Conservation (phyloP, 1,140 invertebrate genomes). For the Pogonomyrmex californicus region DNA sequence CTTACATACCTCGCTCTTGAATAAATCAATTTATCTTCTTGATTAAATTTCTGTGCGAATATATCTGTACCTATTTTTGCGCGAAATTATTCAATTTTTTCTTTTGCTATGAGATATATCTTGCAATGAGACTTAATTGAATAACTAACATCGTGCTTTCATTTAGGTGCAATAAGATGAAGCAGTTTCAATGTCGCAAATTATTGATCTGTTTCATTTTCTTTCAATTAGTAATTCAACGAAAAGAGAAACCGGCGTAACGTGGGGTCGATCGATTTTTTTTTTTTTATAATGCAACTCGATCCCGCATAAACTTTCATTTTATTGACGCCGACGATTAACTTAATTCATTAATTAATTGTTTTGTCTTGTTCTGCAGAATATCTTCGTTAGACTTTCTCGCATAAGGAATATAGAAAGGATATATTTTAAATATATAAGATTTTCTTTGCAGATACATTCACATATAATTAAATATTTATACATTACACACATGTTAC, state of each 20-base stretch:
- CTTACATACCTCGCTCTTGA: neutral
- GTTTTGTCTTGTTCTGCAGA: neutral
- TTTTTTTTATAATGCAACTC: constrained; percentile 10
- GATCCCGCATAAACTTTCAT: constrained; percentile 1
- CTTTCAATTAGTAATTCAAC: neutral
- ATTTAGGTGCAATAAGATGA: constrained; percentile 58
- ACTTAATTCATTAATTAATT: neutral
- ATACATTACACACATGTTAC: constrained; percentile 59
- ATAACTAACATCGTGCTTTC: neutral
- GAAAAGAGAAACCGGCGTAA: neutral
- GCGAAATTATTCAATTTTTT: neutral
- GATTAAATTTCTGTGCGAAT: neutral
- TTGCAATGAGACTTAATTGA: neutral
- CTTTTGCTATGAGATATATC: neutral
- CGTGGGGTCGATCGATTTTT: constrained; percentile 41
- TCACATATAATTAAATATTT: constrained; percentile 64
- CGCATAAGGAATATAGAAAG: neutral
- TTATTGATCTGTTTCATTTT: constrained; percentile 19
- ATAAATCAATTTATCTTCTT: neutral
- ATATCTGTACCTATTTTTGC: neutral
- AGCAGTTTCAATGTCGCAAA: neutral
- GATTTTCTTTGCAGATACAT: constrained; percentile 11
- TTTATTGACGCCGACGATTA: neutral
- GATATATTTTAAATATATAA: constrained; percentile 15
- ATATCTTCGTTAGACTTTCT: neutral